Conservation (phyloP, 2,113 vertebrate genomes). For the Colinus virginianus region DNA sequence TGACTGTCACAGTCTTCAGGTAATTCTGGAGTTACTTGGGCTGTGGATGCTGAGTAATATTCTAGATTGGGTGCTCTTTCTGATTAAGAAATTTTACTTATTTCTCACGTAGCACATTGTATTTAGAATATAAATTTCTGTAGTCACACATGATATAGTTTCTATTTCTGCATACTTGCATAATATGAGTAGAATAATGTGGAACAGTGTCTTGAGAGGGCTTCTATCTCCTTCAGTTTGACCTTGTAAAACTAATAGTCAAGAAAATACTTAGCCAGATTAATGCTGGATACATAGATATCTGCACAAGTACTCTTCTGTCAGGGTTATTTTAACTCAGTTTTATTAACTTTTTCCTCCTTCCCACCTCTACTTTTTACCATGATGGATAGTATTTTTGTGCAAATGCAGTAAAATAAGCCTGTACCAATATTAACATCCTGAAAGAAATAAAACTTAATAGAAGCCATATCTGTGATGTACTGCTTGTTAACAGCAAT, state of each 20-base stretch:
- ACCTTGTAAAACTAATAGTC: not conserved
- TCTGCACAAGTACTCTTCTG: not conserved
- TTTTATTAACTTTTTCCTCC: not conserved
- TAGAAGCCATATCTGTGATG: conserved; percentile 28
- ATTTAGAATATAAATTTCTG: not conserved
- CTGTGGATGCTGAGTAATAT: not conserved
- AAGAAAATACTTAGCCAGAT: not conserved
- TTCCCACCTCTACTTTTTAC: not conserved
- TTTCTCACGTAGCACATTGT: not conserved
- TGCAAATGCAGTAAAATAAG: conserved; percentile 25
- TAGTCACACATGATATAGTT: not conserved
- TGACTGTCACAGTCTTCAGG: not conserved
- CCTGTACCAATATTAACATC: conserved; percentile 24
- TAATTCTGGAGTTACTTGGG: not conserved
- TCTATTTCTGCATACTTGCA: not conserved
- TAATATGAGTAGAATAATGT: not conserved
- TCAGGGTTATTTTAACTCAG: not conserved
- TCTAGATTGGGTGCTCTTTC: not conserved
- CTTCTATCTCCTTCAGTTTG: not conserved
- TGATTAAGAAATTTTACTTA: not conserved
- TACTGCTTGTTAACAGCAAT: conserved; percentile 24
- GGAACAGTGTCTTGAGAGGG: fast-evolving
- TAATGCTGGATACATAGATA: not conserved
- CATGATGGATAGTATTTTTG: not conserved
- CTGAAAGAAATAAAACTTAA: conserved; percentile 30